These are phyloP conservation scores for Myotis vivesi DNA, from an alignment of 2,797 vertebrate genomes.

Conservation along the genomic window DNA sequence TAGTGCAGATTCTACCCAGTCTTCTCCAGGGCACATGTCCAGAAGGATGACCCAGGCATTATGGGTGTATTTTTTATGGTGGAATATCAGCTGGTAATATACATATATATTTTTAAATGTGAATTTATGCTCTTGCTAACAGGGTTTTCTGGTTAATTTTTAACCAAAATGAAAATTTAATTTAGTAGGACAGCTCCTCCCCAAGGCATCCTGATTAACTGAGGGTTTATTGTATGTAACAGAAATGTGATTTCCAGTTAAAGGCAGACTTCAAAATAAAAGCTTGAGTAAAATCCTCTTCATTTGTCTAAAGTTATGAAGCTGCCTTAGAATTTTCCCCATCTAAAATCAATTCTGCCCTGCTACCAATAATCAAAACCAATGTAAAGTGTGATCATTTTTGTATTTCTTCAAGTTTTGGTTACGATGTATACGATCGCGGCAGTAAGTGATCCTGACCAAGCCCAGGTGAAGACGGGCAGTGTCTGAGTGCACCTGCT, in stretches of 20 bases:
- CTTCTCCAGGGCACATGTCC: neutral
- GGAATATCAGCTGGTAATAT: neutral
- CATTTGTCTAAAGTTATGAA: slow-evolving; percentile 5
- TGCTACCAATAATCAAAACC: neutral
- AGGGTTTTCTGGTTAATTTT: slow-evolving; percentile 47
- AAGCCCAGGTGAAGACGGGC: neutral
- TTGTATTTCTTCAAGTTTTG: neutral
- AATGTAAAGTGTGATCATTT: neutral
- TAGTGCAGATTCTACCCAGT: neutral
- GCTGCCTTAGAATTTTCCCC: neutral
- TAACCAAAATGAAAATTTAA: slow-evolving; percentile 19
- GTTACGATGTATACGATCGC: neutral
- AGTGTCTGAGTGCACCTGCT: neutral
- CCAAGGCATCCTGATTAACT: slow-evolving; percentile 38
- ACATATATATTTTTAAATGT: neutral
- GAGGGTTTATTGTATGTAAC: neutral
- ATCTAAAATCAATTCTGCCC: slow-evolving; percentile 18
- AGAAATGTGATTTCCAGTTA: slow-evolving; percentile 18
- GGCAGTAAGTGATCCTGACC: neutral
- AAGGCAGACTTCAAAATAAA: slow-evolving; percentile 40
- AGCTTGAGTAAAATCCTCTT: slow-evolving; percentile 27
- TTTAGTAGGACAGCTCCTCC: slow-evolving; percentile 37
- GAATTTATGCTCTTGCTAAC: neutral
- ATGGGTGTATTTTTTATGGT: neutral
- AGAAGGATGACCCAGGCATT: neutral